Evolutionary conservation across 2,888 invertebrate species (phyloP).

Genomic region (Hydrotaea diabolus): DNA sequence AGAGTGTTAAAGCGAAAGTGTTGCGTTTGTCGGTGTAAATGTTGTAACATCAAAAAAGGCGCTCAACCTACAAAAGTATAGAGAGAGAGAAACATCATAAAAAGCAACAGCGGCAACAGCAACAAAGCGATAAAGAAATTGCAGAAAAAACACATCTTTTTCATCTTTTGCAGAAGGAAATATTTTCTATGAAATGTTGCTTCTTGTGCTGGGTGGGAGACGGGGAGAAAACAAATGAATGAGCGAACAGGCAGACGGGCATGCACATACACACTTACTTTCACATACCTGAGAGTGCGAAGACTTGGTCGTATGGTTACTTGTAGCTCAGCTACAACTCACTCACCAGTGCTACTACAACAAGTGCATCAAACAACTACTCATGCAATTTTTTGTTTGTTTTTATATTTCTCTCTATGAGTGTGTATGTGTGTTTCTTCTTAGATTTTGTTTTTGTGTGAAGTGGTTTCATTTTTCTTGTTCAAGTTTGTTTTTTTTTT

Average conservation of each 20-base stretch:
- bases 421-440: neutral
- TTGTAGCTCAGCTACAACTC: slow-evolving; percentile 12
- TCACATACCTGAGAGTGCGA: neutral
- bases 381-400: neutral
- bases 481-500: slow-evolving; percentile 40
- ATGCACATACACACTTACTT: no score
- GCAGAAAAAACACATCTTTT: neutral
- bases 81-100: slow-evolving; percentile 24
- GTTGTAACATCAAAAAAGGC: slow-evolving; percentile 49
- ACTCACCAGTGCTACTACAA: slow-evolving; percentile 5
- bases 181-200: neutral
- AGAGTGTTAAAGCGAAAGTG: slow-evolving; percentile 64
- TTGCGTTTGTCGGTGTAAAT: slow-evolving; percentile 50
- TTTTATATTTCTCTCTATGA: neutral
- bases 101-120: neutral
- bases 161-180: neutral
- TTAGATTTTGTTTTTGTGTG: slow-evolving; percentile 20
- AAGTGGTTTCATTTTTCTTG: slow-evolving; percentile 45
- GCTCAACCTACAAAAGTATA: slow-evolving; percentile 61
- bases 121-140: slow-evolving; percentile 20
- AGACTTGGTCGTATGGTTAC: neutral
- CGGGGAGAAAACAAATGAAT: slow-evolving; percentile 27
- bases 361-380: neutral
- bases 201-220: neutral
- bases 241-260: neutral